Percentiles rank a stretch among this genome's conserved stretches.
phyloP scores from a whole-genome alignment of 2,888 invertebrate species.

The Actias luna region DNA sequence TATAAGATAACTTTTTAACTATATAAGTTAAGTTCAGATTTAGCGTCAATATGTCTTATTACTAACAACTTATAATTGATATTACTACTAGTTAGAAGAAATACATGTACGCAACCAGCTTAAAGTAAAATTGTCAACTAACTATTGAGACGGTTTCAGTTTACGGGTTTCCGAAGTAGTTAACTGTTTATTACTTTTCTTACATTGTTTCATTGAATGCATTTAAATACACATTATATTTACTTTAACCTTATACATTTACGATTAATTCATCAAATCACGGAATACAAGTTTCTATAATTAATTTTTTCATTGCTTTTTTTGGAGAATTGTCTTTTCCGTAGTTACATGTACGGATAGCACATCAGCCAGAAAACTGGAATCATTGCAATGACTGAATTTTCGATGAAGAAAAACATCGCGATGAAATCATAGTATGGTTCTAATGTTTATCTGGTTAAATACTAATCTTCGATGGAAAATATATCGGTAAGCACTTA shows the following conservation, averaged over 20 bases:
- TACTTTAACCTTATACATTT: neutral
- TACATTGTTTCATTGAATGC: neutral
- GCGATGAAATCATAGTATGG: too few species aligned
- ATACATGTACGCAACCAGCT: neutral
- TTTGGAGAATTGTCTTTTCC: too few species aligned
- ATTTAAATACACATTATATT: neutral
- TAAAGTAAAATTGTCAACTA: conserved; percentile 2
- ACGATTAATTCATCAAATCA: neutral
- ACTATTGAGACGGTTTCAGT: neutral
- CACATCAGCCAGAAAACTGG: too few species aligned
- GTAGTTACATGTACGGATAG: too few species aligned
- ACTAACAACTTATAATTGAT: neutral
- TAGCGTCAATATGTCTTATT: neutral
- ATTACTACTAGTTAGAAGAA: neutral
- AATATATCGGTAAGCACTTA: too few species aligned
- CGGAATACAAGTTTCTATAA: too few species aligned
- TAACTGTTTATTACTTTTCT: conserved; percentile 4
- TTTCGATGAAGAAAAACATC: too few species aligned
- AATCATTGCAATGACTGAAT: too few species aligned
- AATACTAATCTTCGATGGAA: too few species aligned
- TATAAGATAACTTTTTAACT: neutral
- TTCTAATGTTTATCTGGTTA: too few species aligned
- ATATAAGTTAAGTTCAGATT: neutral
- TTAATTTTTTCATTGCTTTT: too few species aligned
- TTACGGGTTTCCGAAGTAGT: neutral